Base-by-base conservation (phyloP, 2,113 vertebrate genomes). In the Halcyon senegalensis region DNA sequence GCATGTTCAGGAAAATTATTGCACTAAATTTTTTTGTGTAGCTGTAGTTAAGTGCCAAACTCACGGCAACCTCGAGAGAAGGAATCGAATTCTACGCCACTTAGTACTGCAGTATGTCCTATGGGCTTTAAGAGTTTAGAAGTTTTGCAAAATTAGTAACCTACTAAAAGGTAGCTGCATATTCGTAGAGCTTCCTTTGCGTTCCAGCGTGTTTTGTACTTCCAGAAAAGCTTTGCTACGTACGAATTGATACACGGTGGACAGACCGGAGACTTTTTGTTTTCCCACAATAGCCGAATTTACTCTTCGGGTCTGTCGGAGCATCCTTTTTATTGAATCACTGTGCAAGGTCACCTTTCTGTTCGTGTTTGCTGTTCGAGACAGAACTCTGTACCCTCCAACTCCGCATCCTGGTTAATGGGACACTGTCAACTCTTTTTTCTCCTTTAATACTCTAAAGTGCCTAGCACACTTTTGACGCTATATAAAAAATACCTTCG, bases 31-130 rank as follows among this genome's bases (percentile, higher is more conserved):
- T 35, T 19, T 93, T 90, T 94, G 97, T 95, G 94, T 97, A 87
- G 96, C 94, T 89, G 95, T 97, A 97, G 96, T 92, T 78, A 96
- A 96, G 97, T 98, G 97, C 97, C 97, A 98, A 97, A 93, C 96
- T 87, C 94, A 86, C 95, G 96, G 96, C 98, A 95, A 92, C 86
- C 89, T 96, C 90, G 68, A 91, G 95, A 93, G 92, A 97, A 97
- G 90, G 91, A 96, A 94, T 94, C 92, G 97, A 95, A 96, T 97
- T 97, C 94, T 95, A 96, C 92, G 87, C 90, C 93, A 60, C 93
- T 94, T 88, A 97, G 94, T 96, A 97, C 97, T 98, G 94, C 97
- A 96, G 96, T 89, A 89, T 96, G 83, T 96, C 95, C 96, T 98
- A 96, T 95, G 97, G 97, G 93, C 96, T 95, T 87, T 97, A 97